Evolutionary conservation across 2,113 vertebrate genomes (phyloP).

Genomic region (Cariama cristata): DNA sequence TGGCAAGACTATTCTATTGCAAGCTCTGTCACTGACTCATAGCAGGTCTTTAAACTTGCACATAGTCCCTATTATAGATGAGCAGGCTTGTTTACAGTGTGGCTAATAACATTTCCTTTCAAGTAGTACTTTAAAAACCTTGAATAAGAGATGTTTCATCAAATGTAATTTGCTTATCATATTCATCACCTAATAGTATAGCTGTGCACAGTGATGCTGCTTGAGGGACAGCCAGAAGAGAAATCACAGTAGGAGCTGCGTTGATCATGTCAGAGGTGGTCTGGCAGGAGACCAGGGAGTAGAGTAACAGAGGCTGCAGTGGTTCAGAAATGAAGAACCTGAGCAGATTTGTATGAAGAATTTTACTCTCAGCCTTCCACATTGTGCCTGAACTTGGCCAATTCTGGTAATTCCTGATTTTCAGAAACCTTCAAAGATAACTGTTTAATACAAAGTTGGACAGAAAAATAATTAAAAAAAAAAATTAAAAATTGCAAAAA

Average conservation of each 20-base stretch:
- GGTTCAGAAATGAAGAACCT: background rate
- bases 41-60: background rate
- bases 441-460: background rate
- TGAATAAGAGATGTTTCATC: background rate
- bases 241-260: background rate
- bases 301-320: background rate
- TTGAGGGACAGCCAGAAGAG: background rate
- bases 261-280: background rate
- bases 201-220: background rate
- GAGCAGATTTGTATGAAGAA: background rate
- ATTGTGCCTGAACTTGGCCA: background rate
- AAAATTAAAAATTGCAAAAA: background rate
- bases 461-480: background rate
- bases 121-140: slow-evolving; percentile 16
- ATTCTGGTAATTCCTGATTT: background rate
- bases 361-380: background rate
- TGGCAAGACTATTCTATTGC: background rate
- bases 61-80: background rate
- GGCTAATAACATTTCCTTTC: slow-evolving; percentile 26
- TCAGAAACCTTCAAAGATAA: background rate
- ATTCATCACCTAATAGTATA: background rate
- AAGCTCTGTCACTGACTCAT: background rate
- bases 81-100: slow-evolving; percentile 9
- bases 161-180: background rate
- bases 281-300: slow-evolving; percentile 7